Evolutionary conservation across 2,113 vertebrate species (phyloP).

Genomic region (Engraulis encrasicolus): DNA sequence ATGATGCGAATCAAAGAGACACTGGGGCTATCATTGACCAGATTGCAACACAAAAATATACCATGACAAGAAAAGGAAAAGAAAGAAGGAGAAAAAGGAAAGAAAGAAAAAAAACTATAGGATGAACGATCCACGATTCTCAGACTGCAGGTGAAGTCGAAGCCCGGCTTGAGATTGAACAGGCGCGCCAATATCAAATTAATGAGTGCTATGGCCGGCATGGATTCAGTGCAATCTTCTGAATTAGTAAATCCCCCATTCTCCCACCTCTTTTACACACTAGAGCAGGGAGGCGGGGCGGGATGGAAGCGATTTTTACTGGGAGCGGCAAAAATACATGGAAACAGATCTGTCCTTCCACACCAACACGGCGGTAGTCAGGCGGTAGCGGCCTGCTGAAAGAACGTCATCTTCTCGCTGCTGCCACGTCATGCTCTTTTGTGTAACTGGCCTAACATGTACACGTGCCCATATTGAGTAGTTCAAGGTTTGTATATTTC

Average conservation of each 20-base stretch:
- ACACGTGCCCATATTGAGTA: no score
- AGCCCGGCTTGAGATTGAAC: constrained; percentile 25
- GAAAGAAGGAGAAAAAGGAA: background rate
- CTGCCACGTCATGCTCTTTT: no score
- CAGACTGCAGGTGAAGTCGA: constrained; percentile 30
- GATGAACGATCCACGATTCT: background rate
- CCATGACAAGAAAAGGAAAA: background rate
- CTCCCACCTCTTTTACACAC: background rate
- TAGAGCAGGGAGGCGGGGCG: background rate
- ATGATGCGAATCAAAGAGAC: constrained; percentile 31
- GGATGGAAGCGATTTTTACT: no score
- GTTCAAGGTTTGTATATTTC: no score
- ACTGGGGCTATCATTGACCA: background rate
- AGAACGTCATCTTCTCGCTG: no score
- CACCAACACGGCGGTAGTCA: no score
- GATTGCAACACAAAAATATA: background rate
- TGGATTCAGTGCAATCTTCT: constrained; percentile 40
- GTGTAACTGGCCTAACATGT: no score
- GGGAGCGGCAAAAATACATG: no score
- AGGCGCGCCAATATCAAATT: constrained; percentile 68
- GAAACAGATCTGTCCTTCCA: no score
- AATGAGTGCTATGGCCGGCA: constrained; percentile 64
- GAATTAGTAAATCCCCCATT: background rate
- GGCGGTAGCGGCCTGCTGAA: no score
- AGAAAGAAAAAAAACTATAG: background rate